Evolutionary conservation across 2,797 vertebrate genomes (phyloP).

Genomic region (Chaenodraco wilsoni): DNA sequence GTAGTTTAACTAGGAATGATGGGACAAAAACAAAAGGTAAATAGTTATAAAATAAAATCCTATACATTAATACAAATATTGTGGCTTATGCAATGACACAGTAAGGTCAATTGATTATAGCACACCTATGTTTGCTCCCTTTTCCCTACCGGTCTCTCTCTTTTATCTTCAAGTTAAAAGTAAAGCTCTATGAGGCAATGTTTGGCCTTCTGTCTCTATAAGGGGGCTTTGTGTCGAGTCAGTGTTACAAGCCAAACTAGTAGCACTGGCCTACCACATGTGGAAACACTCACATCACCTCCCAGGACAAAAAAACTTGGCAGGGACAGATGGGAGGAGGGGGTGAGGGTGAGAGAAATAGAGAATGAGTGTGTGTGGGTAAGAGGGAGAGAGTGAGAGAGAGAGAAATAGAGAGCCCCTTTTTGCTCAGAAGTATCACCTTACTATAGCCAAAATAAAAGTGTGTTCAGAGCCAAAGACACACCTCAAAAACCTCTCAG

Average conservation of each 20-base stretch:
- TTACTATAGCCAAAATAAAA: conserved; percentile 81
- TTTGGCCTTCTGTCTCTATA: conserved; percentile 72
- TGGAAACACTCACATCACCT: conserved; percentile 83
- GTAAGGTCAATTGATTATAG: neutral
- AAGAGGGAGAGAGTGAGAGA: conserved; percentile 23
- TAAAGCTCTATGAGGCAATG: conserved; percentile 68
- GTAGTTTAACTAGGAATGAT: conserved; percentile 17
- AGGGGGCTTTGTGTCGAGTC: conserved; percentile 79
- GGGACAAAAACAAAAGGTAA: neutral
- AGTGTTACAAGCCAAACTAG: conserved; percentile 80
- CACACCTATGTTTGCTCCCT: conserved; percentile 2
- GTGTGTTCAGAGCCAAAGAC: conserved; percentile 72
- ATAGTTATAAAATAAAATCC: neutral
- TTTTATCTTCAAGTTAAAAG: conserved; percentile 52
- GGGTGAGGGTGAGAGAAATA: conserved; percentile 39
- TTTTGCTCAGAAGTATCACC: conserved; percentile 68
- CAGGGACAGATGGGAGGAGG: conserved; percentile 59
- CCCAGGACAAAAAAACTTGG: conserved; percentile 74
- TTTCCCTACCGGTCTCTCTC: conserved; percentile 6
- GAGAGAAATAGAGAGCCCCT: conserved; percentile 30
- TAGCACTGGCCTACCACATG: conserved; percentile 80
- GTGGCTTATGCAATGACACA: neutral
- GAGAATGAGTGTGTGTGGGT: conserved; percentile 42
- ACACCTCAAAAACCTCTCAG: conserved; percentile 80
- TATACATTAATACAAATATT: neutral